A percentile compares a stretch with the other conserved stretches of the same genome.
phyloP scores from a whole-genome alignment of 2,113 vertebrate species.

The Pachycephala philippinensis region DNA sequence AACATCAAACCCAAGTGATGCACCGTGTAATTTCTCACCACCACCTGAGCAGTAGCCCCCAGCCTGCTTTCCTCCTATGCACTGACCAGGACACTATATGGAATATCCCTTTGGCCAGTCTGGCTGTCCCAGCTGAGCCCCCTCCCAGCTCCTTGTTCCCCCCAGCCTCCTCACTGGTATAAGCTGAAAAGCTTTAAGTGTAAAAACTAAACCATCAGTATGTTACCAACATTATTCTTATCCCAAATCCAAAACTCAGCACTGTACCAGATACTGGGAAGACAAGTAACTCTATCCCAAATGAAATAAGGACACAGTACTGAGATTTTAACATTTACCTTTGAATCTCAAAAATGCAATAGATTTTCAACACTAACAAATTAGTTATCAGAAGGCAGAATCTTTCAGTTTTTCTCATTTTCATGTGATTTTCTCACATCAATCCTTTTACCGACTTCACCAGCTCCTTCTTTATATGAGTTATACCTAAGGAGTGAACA shows the following conservation, averaged over 20 bases:
- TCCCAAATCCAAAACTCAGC: background rate
- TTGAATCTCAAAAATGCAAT: background rate
- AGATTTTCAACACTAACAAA: background rate
- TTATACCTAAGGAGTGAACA: background rate
- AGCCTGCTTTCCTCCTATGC: background rate
- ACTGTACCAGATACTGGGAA: background rate
- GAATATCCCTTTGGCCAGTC: background rate
- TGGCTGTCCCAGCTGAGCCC: background rate
- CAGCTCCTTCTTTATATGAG: background rate
- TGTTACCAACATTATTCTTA: background rate
- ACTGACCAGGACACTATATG: background rate
- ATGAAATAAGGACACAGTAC: background rate
- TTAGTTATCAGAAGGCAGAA: background rate
- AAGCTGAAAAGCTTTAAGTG: background rate
- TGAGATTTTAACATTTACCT: background rate
- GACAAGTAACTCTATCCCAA: background rate
- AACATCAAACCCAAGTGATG: background rate
- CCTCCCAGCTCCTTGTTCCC: background rate
- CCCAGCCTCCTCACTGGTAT: background rate
- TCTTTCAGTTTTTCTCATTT: background rate
- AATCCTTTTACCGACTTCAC: background rate
- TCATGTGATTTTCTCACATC: background rate
- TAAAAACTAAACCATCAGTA: background rate
- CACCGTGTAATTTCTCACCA: background rate
- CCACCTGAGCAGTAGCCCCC: background rate